phyloP scores from a whole-genome alignment of 1,140 invertebrate genomes.

The Arion vulgaris region DNA sequence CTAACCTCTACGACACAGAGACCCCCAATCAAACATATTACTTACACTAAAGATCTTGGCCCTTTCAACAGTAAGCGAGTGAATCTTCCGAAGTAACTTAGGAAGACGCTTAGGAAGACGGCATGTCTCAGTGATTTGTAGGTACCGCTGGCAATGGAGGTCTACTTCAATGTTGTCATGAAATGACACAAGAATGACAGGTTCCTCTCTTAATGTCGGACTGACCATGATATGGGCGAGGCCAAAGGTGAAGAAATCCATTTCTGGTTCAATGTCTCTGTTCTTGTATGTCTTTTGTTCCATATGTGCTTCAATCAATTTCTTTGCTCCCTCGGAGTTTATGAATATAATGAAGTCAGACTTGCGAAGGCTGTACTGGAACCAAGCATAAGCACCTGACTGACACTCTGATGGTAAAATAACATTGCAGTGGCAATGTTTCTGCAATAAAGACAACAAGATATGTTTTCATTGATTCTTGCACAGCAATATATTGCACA shows the following conservation, averaged over 20 bases:
- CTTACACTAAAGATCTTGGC: too few relatives aligned
- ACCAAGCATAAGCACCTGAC: neutral
- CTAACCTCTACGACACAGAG: too few relatives aligned
- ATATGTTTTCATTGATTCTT: neutral
- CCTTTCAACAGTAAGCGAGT: neutral
- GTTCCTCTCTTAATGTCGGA: neutral
- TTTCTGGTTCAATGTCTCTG: neutral
- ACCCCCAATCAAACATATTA: too few relatives aligned
- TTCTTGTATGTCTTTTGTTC: neutral
- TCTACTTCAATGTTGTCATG: too few relatives aligned
- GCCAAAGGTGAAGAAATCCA: neutral
- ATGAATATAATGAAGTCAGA: neutral
- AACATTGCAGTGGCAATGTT: neutral
- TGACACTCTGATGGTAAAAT: slow-evolving; percentile 1
- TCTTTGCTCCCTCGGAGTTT: neutral
- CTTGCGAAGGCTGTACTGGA: neutral
- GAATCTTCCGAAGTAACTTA: slow-evolving; percentile 1
- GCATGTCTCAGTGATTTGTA: neutral
- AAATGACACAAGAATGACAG: neutral
- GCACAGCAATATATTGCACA: too few relatives aligned
- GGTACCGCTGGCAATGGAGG: neutral
- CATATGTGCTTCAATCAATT: neutral
- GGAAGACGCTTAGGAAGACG: neutral
- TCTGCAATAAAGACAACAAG: neutral
- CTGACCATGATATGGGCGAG: neutral